Base-by-base conservation (phyloP, 2,797 vertebrate species). In the Jordanella pulchra region DNA sequence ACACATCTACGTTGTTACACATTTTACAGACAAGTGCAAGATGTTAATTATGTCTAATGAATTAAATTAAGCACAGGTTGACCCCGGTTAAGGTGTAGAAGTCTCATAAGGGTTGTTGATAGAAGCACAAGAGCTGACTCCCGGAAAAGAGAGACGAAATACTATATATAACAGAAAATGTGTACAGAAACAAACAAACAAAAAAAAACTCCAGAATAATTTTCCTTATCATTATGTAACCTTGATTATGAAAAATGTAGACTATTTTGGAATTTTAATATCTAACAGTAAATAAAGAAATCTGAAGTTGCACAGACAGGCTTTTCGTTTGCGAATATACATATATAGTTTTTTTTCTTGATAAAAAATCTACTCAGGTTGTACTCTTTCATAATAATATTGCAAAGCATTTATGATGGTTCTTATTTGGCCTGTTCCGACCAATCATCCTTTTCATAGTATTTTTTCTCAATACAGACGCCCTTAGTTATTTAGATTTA, bases 401-500 rank as follows among this genome's bases (percentile, higher is more conserved):
- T 47, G 21, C 9, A 15, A 27, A 67, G 75, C 27, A 67, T 47
- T 39, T 69, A 47, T 64, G 56, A 65, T 32, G 51, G 50, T 54
- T 68, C n/a, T 65, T 55, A 73, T 75, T 77, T 76, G 35, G 66
- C 42, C 21, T 39, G 15, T 48, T 78, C 45, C 73, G 71, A 77
- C 28, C 32, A 64, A 69, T 51, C 50, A 58, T 69, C 42, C 27
- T 78, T 55, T 39, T 48, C 60, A 12, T 47, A 12, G 13, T 23
- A 71, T 85, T 78, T 61, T 69, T 69, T 68, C 72, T 71, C 67
- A 56, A 76, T 71, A 75, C 70, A 60, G 73, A 80, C 71, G n/a
- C n/a, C n/a, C n/a, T n/a, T n/a, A n/a, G n/a, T n/a, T n/a, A n/a
- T n/a, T n/a, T n/a, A n/a, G 58, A 79, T 84, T 78, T 79, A 80